Conservation (phyloP, 2,888 invertebrate species). For the Synergus gifuensis region DNA sequence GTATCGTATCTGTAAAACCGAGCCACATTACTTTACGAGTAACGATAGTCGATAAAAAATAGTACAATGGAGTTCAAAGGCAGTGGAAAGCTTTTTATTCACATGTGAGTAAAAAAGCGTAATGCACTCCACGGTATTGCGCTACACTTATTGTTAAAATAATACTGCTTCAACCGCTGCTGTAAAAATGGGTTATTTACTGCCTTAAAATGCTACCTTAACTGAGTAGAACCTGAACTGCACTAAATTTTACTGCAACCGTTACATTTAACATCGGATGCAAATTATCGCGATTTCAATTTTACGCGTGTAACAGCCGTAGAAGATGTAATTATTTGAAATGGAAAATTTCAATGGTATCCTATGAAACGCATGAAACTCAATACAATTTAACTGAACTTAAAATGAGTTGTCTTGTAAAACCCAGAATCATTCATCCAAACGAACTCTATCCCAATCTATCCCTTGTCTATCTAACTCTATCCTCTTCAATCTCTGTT, state of each 20-base stretch:
- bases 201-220: not conserved
- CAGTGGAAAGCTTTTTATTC: slow-evolving; percentile 38
- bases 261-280: not conserved
- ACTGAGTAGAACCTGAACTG: not conserved
- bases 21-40: slow-evolving; percentile 19
- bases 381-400: too few species aligned
- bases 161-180: not conserved
- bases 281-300: not conserved
- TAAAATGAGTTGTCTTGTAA: too few species aligned
- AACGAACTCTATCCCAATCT: too few species aligned
- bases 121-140: slow-evolving; percentile 20
- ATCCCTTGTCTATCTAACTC: too few species aligned
- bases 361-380: too few species aligned
- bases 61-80: slow-evolving; percentile 32
- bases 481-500: too few species aligned
- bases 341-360: too few species aligned
- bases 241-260: not conserved
- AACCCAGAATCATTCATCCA: too few species aligned
- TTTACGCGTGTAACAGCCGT: too few species aligned
- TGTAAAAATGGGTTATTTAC: slow-evolving; percentile 7
- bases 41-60: slow-evolving; percentile 38
- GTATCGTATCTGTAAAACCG: slow-evolving; percentile 2
- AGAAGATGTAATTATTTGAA: too few species aligned
- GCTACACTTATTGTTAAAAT: slow-evolving; percentile 22
- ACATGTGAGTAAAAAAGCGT: slow-evolving; percentile 6